Evolutionary conservation across 2,113 vertebrate genomes (phyloP).

Genomic region (Oreochromis spilurus): DNA sequence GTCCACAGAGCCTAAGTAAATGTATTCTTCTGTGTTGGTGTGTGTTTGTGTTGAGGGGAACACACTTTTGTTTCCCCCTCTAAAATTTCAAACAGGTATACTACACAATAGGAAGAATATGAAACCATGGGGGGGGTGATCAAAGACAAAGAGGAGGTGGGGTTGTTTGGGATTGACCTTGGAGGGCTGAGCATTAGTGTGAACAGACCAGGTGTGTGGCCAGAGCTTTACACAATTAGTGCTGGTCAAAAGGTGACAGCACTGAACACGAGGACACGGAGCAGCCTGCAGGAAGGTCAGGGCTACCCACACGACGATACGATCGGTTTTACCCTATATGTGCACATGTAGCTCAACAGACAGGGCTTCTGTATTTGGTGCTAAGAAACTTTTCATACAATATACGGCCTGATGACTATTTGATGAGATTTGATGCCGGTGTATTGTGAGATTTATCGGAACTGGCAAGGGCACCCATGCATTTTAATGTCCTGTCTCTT

Average conservation of each 20-base stretch:
- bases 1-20: neutral
- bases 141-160: neutral
- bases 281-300: conserved; percentile 26
- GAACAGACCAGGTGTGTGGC: conserved; percentile 1
- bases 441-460: conserved; percentile 44
- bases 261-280: neutral
- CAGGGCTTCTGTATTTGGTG: neutral
- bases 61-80: neutral
- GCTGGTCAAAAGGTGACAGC: conserved; percentile 15
- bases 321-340: neutral
- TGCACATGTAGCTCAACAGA: neutral
- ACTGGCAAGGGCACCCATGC: conserved; percentile 53
- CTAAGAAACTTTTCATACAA: neutral
- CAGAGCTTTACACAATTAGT: conserved; percentile 29
- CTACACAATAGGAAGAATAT: neutral
- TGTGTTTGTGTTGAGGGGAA: neutral
- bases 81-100: neutral
- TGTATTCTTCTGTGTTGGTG: neutral
- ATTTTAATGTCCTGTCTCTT: conserved; percentile 46
- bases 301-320: neutral
- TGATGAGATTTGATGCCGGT: conserved; percentile 45
- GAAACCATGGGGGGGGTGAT: neutral
- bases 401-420: conserved; percentile 25
- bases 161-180: neutral
- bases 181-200: neutral